These are phyloP conservation scores for Lordiphosa collinella DNA, from an alignment of 1,140 invertebrate species.

Conservation along the genomic window DNA sequence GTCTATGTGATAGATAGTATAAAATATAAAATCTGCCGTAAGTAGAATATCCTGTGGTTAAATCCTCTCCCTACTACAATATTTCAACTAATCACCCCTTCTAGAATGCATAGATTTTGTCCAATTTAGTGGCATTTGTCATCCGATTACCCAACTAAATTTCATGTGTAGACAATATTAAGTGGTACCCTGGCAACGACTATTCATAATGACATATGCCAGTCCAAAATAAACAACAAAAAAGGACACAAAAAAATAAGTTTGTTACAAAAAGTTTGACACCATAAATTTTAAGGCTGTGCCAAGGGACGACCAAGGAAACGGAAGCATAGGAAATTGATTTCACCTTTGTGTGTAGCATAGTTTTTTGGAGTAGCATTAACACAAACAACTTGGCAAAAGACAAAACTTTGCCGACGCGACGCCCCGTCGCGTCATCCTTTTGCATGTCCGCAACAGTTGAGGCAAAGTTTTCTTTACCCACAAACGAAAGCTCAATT, in stretches of 20 bases:
- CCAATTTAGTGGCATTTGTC: conserved; percentile 8
- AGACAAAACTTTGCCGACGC: conserved; percentile 40
- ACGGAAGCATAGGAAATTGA: conserved; percentile 68
- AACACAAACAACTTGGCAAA: conserved; percentile 38
- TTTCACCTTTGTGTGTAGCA: conserved; percentile 54
- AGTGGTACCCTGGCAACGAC: conserved; percentile 13
- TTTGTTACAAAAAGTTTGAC: conserved; percentile 47
- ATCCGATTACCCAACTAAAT: conserved; percentile 8
- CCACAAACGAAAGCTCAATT: conserved; percentile 48
- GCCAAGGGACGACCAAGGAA: conserved; percentile 22
- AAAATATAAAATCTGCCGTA: too few species aligned
- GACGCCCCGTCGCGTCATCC: conserved; percentile 28
- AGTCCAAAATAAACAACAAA: conserved; percentile 24
- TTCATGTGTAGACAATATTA: conserved; percentile 16
- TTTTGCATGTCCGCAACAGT: conserved; percentile 68
- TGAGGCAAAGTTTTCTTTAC: conserved; percentile 54
- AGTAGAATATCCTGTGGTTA: too few species aligned
- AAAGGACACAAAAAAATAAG: conserved; percentile 23
- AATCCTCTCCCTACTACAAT: too few species aligned
- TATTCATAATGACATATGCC: conserved; percentile 15
- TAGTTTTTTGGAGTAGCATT: conserved; percentile 56
- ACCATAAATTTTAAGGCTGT: conserved; percentile 39
- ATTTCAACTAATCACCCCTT: not conserved
- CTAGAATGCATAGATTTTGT: not conserved
- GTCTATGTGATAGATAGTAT: too few species aligned